These are phyloP conservation scores for Champsocephalus esox DNA, from an alignment of 2,797 vertebrate species.

Conservation along the genomic window DNA sequence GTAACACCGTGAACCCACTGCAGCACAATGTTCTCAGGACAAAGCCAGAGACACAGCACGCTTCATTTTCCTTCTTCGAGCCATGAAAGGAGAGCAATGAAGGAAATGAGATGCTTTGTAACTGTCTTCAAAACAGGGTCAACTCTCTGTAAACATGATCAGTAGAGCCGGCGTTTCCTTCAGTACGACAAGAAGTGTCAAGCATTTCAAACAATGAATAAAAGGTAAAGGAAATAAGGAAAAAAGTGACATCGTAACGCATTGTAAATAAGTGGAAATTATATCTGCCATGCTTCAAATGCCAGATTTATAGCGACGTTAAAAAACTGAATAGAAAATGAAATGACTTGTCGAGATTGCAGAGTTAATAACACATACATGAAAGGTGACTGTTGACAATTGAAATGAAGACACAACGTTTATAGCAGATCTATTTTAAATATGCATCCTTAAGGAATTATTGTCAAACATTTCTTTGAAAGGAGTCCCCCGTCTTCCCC, in stretches of 20 bases:
- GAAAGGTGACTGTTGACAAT: slow-evolving; percentile 25
- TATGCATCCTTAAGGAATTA: slow-evolving; percentile 23
- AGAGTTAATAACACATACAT: slow-evolving; percentile 17
- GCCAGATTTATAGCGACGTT: neutral
- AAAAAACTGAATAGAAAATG: slow-evolving; percentile 13
- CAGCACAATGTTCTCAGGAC: slow-evolving; percentile 9
- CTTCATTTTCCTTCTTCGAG: slow-evolving; percentile 10
- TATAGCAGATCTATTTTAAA: slow-evolving; percentile 18
- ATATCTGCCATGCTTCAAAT: slow-evolving; percentile 5
- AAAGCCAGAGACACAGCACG: slow-evolving; percentile 10
- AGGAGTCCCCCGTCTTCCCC: neutral
- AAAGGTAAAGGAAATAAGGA: slow-evolving; percentile 7
- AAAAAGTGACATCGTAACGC: neutral
- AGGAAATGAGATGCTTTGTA: neutral
- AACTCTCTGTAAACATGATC: slow-evolving; percentile 5
- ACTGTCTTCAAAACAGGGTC: slow-evolving; percentile 21
- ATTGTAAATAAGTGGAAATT: neutral
- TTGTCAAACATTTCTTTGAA: slow-evolving; percentile 19
- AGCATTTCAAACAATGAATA: slow-evolving; percentile 5
- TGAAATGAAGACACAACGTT: neutral
- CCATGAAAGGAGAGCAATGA: slow-evolving; percentile 11
- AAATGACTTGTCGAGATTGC: slow-evolving; percentile 23
- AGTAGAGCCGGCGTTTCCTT: neutral
- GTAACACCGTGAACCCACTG: neutral
- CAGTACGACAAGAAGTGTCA: slow-evolving; percentile 14